phyloP scores from a whole-genome alignment of 1,140 invertebrate genomes.

The Sogatella furcifera region DNA sequence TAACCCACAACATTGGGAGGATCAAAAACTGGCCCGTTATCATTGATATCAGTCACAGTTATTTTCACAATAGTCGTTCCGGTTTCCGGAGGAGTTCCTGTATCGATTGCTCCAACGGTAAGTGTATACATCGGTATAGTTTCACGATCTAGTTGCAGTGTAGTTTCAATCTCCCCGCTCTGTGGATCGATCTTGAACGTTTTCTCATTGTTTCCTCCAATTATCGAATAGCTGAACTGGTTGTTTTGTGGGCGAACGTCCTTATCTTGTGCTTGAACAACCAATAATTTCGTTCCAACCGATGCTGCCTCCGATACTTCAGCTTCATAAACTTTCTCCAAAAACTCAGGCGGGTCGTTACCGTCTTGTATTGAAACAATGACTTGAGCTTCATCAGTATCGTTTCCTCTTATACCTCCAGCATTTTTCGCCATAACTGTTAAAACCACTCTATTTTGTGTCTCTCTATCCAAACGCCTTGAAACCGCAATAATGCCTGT shows the following conservation, averaged over 20 bases:
- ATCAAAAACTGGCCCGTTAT: slow-evolving; percentile 82
- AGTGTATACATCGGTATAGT: slow-evolving; percentile 61
- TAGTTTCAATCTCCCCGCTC: slow-evolving; percentile 69
- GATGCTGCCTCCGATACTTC: slow-evolving; percentile 64
- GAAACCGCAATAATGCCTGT: slow-evolving; percentile 77
- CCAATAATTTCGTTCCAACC: slow-evolving; percentile 58
- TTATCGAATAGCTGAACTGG: slow-evolving; percentile 84
- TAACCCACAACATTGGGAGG: slow-evolving; percentile 55
- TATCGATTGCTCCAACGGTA: slow-evolving; percentile 83
- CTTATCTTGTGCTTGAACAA: slow-evolving; percentile 80
- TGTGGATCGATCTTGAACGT: slow-evolving; percentile 83
- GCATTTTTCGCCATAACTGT: slow-evolving; percentile 91
- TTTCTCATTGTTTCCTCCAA: slow-evolving; percentile 69
- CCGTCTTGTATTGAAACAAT: slow-evolving; percentile 89
- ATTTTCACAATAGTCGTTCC: slow-evolving; percentile 74
- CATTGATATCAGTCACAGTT: slow-evolving; percentile 75
- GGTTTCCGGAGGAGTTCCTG: slow-evolving; percentile 73
- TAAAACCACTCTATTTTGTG: slow-evolving; percentile 77
- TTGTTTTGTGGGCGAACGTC: slow-evolving; percentile 85
- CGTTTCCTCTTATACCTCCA: slow-evolving; percentile 84
- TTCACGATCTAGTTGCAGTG: slow-evolving; percentile 70
- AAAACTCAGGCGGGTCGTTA: slow-evolving; percentile 89
- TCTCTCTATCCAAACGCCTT: slow-evolving; percentile 75
- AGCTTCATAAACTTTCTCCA: slow-evolving; percentile 60
- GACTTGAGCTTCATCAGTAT: slow-evolving; percentile 89